Base-by-base conservation (phyloP, 2,113 vertebrate species). In the Onychostruthus taczanowskii region DNA sequence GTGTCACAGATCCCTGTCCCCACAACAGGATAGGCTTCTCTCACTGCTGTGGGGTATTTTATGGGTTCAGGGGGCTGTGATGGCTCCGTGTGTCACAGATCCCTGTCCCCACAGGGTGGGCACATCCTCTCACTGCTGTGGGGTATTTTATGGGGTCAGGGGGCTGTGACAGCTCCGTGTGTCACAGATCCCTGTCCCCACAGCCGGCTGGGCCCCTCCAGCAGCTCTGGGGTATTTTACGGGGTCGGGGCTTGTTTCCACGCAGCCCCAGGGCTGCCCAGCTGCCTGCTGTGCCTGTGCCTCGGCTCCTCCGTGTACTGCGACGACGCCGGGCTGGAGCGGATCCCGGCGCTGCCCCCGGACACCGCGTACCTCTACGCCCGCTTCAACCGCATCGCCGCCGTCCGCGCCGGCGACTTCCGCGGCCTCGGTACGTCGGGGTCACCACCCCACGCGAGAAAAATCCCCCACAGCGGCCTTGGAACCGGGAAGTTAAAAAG, bases 261-360 rank as follows among this genome's bases (percentile, higher is more conserved):
- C 2, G 21, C 50, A 4, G 16, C 44, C 24, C 66, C 95, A 99
- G 99, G 86, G 17, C 97, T 98, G 95, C 98, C 98, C 58, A 98
- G 98, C 72, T 99, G 98, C 86, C 95, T 97, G 74, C 88, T 98
- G 49, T 99, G 98, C 55, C 97, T 98, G 50, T 99, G 98, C 84
- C 95, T 98, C 1, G 92, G 98, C 49, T 98, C 97, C 62, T 99
- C 98, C 0, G 98, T 98, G 41, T 99, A 99, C 97, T 98, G 98
- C 10, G 98, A 99, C 0, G 98, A 98, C 7, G 35, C 96, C 0
- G 83, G 95, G 52, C 95, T 99, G 53, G 96, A 98, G 49, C 86
- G 53, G 56, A 95, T 98, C 27, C 98, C 98, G 1, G 96, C 80
- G 10, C 97, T 99, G 84, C 98, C 98, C 2, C 97, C 96, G 35